Percentiles rank a stretch among this genome's conserved stretches.
Conservation (phyloP, 2,113 vertebrate species). For the Rhea americana region DNA sequence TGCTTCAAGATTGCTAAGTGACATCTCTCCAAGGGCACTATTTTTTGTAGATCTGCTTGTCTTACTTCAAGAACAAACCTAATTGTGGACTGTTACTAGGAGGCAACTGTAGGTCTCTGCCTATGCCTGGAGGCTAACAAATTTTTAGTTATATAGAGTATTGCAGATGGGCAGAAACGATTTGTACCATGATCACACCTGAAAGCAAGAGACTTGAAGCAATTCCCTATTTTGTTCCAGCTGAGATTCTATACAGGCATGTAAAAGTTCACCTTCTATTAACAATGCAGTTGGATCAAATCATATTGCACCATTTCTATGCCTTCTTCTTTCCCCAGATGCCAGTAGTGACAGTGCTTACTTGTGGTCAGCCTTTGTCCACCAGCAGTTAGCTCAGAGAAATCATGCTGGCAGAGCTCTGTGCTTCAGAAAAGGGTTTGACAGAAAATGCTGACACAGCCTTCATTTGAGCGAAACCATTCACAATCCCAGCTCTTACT, state of each 20-base stretch:
- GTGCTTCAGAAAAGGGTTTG: slow-evolving; percentile 22
- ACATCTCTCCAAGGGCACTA: background rate
- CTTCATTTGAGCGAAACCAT: slow-evolving; percentile 26
- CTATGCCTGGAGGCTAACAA: background rate
- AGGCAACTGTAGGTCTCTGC: background rate
- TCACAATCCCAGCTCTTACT: slow-evolving; percentile 38
- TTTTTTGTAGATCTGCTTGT: background rate
- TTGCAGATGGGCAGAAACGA: background rate
- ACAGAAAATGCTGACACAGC: slow-evolving; percentile 52
- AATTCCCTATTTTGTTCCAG: background rate
- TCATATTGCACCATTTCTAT: background rate
- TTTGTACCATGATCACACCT: background rate
- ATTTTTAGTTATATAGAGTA: background rate
- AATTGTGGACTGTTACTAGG: slow-evolving; percentile 6
- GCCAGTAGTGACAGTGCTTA: slow-evolving; percentile 1
- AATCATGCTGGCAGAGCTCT: slow-evolving; percentile 12
- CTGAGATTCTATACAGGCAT: rapidly evolving
- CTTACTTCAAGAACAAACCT: slow-evolving; percentile 23
- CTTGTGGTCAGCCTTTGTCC: slow-evolving; percentile 36
- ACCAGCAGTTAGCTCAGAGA: slow-evolving; percentile 27
- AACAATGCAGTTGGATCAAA: background rate
- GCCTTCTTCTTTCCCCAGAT: background rate
- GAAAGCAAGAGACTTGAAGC: background rate
- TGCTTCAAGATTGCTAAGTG: slow-evolving; percentile 1
- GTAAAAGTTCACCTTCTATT: background rate